These are phyloP conservation scores for Sabatieria punctata DNA, from an alignment of 2,888 invertebrate genomes.

Conservation along the genomic window DNA sequence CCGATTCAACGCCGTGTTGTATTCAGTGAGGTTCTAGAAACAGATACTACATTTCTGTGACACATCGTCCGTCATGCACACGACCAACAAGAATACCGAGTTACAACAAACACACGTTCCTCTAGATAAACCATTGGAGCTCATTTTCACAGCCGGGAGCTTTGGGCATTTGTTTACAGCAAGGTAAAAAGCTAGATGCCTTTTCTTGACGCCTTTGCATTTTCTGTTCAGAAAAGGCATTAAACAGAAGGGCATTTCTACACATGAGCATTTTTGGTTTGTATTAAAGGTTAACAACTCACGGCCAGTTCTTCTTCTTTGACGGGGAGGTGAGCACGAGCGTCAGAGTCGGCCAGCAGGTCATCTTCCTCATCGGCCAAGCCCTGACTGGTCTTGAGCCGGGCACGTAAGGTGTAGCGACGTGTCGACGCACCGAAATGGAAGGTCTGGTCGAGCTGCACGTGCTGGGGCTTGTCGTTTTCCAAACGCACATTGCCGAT, in stretches of 20 bases:
- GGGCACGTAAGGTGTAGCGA: slow-evolving; percentile 68
- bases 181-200: too few species aligned
- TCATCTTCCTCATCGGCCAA: neutral
- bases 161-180: too few species aligned
- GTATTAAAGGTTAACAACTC: too few species aligned
- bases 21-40: slow-evolving; percentile 85
- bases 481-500: slow-evolving; percentile 80
- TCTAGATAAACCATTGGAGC: too few species aligned
- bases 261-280: too few species aligned
- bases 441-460: slow-evolving; percentile 79
- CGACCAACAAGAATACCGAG: too few species aligned
- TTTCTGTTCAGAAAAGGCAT: too few species aligned
- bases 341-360: slow-evolving; percentile 33
- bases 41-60: slow-evolving; percentile 7
- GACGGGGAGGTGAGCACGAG: slow-evolving; percentile 93
- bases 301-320: slow-evolving; percentile 92
- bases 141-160: too few species aligned
- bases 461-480: slow-evolving; percentile 78
- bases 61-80: neutral
- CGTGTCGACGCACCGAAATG: slow-evolving; percentile 97
- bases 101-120: too few species aligned
- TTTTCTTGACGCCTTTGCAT: too few species aligned
- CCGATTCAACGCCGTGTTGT: slow-evolving; percentile 95
- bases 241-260: too few species aligned
- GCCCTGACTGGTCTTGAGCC: slow-evolving; percentile 8